These are phyloP conservation scores for Ypsolopha scabrella DNA, from an alignment of 2,888 invertebrate species.

Conservation along the genomic window DNA sequence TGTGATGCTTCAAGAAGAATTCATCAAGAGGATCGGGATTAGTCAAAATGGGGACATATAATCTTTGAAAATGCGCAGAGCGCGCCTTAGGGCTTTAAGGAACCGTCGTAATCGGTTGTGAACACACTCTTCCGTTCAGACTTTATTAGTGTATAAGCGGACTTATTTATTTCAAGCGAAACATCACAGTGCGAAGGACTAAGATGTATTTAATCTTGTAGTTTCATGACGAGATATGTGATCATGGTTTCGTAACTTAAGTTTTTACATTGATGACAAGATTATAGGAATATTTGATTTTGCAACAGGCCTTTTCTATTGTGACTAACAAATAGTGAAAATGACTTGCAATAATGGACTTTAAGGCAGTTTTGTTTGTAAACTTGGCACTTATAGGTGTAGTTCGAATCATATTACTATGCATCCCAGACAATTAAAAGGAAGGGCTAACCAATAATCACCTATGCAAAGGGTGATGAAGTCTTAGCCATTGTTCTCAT, in stretches of 20 bases:
- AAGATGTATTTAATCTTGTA: conserved; percentile 16
- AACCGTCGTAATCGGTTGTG: conserved; percentile 67
- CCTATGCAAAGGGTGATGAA: too few relatives aligned
- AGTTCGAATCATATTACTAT: conserved; percentile 20
- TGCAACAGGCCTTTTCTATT: conserved; percentile 31
- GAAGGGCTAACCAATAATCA: too few relatives aligned
- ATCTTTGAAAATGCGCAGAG: conserved; percentile 62
- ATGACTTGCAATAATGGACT: conserved; percentile 22
- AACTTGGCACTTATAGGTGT: conserved; percentile 51
- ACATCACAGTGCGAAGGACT: conserved; percentile 57
- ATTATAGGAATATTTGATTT: conserved; percentile 9
- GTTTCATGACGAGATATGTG: conserved; percentile 8
- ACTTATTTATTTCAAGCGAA: conserved; percentile 57
- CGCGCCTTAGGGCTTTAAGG: conserved; percentile 63
- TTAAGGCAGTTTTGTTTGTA: conserved; percentile 25
- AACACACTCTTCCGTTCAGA: conserved; percentile 58
- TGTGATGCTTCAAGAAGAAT: conserved; percentile 65
- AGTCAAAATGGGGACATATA: conserved; percentile 68
- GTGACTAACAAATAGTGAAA: conserved; percentile 18
- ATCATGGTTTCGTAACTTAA: conserved; percentile 9
- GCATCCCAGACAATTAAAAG: conserved; percentile 16
- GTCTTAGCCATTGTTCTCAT: too few relatives aligned
- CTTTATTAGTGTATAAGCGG: conserved; percentile 59
- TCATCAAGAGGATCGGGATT: conserved; percentile 65
- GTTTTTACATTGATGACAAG: conserved; percentile 3